These are phyloP conservation scores for Chaetodon trifascialis DNA, from an alignment of 2,113 vertebrate genomes.

Conservation along the genomic window DNA sequence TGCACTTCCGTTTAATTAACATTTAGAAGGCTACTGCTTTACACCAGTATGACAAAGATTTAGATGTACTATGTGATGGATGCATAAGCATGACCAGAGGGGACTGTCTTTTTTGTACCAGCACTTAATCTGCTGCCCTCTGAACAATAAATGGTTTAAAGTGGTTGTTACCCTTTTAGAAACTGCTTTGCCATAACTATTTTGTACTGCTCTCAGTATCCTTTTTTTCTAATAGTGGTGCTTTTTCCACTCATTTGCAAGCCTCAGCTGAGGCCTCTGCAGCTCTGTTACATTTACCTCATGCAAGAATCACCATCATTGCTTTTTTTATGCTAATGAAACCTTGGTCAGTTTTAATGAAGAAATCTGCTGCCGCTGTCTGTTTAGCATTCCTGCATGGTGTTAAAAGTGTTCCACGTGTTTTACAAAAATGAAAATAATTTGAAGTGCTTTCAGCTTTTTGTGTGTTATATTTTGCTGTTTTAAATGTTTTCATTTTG, in stretches of 20 bases:
- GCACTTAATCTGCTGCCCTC: neutral
- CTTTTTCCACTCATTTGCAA: no score
- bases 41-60: neutral
- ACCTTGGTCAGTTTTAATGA: no score
- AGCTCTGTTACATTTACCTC: neutral
- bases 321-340: no score
- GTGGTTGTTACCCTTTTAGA: neutral
- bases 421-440: no score
- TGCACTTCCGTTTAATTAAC: neutral
- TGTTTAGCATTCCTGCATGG: no score
- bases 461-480: neutral
- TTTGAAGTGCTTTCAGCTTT: neutral
- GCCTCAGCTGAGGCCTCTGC: neutral
- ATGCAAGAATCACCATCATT: neutral
- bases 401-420: no score
- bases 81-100: neutral
- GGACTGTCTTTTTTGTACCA: slow-evolving; percentile 10
- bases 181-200: slow-evolving; percentile 4
- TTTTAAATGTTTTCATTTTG: neutral
- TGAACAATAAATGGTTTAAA: slow-evolving; percentile 5
- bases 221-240: neutral
- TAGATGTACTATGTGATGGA: neutral
- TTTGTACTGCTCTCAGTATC: neutral
- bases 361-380: no score
- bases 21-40: neutral